Evolutionary conservation across 2,888 invertebrate species (phyloP).

Genomic region (Drosophila cognata): DNA sequence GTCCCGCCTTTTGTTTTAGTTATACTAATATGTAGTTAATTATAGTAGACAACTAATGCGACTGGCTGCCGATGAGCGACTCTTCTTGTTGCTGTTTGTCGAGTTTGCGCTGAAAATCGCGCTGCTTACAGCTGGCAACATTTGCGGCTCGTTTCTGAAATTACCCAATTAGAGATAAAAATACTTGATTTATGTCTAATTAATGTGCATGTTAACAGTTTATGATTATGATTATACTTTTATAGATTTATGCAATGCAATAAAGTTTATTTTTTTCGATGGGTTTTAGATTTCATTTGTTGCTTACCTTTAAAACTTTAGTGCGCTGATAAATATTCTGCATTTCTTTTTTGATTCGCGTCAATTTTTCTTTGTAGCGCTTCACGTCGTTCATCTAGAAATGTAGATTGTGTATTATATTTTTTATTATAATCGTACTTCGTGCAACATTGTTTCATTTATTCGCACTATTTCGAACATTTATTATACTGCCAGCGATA

Average conservation of each 20-base stretch:
- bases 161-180: constrained; percentile 32
- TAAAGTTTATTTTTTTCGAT: constrained; percentile 43
- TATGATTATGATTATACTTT: constrained; percentile 35
- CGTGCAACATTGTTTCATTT: constrained; percentile 5
- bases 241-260: constrained; percentile 40
- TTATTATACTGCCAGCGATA: constrained; percentile 20
- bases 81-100: constrained; percentile 84
- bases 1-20: background rate
- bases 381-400: constrained; percentile 82
- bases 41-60: constrained; percentile 13
- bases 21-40: constrained; percentile 3
- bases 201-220: constrained; percentile 51
- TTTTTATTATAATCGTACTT: background rate
- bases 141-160: constrained; percentile 83
- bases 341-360: constrained; percentile 84
- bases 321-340: constrained; percentile 83
- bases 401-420: constrained; percentile 8
- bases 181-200: constrained; percentile 5
- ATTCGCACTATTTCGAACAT: background rate
- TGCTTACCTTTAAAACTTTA: constrained; percentile 81
- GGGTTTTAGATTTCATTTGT: constrained; percentile 23
- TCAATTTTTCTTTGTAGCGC: constrained; percentile 82
- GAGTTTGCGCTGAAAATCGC: constrained; percentile 82
- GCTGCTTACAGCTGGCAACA: constrained; percentile 83
- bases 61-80: constrained; percentile 81